A percentile compares a stretch with the other conserved stretches of the same genome.
Evolutionary conservation across 2,888 invertebrate genomes (phyloP).

Genomic region (Melinaea marsaeus): DNA sequence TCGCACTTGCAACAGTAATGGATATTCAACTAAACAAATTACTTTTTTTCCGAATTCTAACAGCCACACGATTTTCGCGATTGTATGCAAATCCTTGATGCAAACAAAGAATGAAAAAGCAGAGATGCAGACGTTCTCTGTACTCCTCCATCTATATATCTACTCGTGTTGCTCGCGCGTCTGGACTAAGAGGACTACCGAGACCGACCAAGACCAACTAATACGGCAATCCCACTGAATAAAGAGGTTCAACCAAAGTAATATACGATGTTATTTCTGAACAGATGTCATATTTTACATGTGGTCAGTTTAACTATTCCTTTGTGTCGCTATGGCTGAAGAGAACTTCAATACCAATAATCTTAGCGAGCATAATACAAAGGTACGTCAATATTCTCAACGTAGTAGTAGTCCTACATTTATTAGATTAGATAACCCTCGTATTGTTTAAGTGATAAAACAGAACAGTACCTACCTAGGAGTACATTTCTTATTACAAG

Average conservation of each 20-base stretch:
- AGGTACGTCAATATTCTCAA: too few relatives aligned
- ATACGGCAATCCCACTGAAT: constrained; percentile 51
- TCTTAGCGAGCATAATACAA: not conserved
- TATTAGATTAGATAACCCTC: constrained; percentile 27
- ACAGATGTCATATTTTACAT: constrained; percentile 53
- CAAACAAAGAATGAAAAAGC: constrained; percentile 75
- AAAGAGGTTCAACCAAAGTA: constrained; percentile 50
- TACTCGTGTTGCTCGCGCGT: constrained; percentile 29
- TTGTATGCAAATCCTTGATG: constrained; percentile 73
- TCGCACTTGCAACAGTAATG: constrained; percentile 48
- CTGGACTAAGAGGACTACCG: constrained; percentile 40
- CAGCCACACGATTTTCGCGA: constrained; percentile 72
- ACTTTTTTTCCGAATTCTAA: constrained; percentile 56
- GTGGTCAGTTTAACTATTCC: not conserved
- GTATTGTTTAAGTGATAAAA: constrained; percentile 54
- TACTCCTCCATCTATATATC: constrained; percentile 48
- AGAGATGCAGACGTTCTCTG: constrained; percentile 57
- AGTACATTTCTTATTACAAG: not conserved
- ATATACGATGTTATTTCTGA: constrained; percentile 64
- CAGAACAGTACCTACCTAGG: too few relatives aligned
- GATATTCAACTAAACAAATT: constrained; percentile 62
- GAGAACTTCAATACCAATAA: not conserved
- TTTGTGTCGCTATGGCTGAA: not conserved
- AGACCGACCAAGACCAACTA: not conserved
- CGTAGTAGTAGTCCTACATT: too few relatives aligned